phyloP scores from a whole-genome alignment of 2,888 invertebrate species.

The Phengaris arion region DNA sequence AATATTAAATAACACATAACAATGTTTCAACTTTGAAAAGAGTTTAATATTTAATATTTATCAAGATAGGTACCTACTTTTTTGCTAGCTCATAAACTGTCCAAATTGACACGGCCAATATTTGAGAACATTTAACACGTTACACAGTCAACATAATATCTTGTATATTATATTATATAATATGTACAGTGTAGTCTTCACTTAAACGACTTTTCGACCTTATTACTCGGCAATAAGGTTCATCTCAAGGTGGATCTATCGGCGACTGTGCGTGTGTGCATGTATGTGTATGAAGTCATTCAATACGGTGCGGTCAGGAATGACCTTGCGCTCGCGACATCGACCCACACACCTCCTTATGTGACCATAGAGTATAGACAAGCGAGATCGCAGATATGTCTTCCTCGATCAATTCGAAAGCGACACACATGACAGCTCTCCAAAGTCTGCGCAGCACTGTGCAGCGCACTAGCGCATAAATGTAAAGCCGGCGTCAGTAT shows the following conservation, averaged over 20 bases:
- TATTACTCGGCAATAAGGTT: no score
- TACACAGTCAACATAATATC: neutral
- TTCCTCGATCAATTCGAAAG: no score
- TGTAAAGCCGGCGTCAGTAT: no score
- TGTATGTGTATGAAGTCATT: slow-evolving; percentile 9
- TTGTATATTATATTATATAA: neutral
- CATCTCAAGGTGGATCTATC: no score
- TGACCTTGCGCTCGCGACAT: neutral
- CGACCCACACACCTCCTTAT: slow-evolving; percentile 9
- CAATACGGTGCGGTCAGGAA: neutral
- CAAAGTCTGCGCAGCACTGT: no score
- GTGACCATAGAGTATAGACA: neutral
- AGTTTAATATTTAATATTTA: neutral
- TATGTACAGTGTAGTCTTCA: no score
- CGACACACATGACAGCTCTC: no score
- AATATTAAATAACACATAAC: no score
- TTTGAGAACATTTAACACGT: neutral
- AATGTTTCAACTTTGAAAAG: no score
- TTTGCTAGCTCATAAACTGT: neutral
- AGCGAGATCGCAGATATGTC: neutral
- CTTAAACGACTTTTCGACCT: no score
- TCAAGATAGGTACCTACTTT: no score
- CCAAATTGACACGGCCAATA: neutral
- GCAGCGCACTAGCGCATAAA: no score
- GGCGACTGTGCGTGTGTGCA: neutral